Evolutionary conservation across 1,140 invertebrate genomes (phyloP), one percentile per base, ranked within the genome.

Genomic region (Dendroctonus ponderosae): DNA sequence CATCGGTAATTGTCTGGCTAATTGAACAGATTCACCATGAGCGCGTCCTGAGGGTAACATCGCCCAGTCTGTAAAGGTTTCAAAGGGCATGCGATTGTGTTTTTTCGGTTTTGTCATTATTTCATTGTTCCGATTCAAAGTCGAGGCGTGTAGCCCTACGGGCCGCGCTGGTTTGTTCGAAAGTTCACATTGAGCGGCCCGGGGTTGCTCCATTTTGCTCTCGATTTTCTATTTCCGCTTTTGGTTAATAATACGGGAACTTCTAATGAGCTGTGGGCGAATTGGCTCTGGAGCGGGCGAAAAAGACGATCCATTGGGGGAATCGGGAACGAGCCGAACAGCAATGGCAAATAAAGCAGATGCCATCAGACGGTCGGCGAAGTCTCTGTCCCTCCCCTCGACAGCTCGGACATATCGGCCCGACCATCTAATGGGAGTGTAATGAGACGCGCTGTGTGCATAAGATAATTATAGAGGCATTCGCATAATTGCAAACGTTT

Each of bases 391-490:
- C 58, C 49, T 53, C 51, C 64, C 64, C 58, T 66, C 66, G 50
- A 60, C 58, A 58, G 53, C 42, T 52, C 52, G 14, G 53, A 62
- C 66, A 54, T 67, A 67, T 67, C 65, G 65, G 53, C 43, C 38
- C 15, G 46, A 15, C 57, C 12, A 67, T 67, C 65, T 67, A 67
- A 67, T 67, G 65, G 65, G 56, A 54, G 65, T 61, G 65, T 67
- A 67, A 67, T 67, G 65, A 67, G 65, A 60, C 65, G 58, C 57
- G 56, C 65, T 67, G 65, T 67, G 65, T 67, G 65, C 65, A 67
- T 67, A 67, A 67, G 65, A 67, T 67, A 67, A 67, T 67, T 67
- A 67, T 61, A 59, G 65, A 67, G 65, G 44, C 57, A 67, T 67
- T 67, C 57, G 57, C 51, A 67, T 67, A 67, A 67, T 67, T 67